Percentiles rank a stretch among this genome's conserved stretches.
These are phyloP conservation scores for Cyprinodon brontotheroides DNA, from an alignment of 2,113 vertebrate species.

Conservation along the genomic window DNA sequence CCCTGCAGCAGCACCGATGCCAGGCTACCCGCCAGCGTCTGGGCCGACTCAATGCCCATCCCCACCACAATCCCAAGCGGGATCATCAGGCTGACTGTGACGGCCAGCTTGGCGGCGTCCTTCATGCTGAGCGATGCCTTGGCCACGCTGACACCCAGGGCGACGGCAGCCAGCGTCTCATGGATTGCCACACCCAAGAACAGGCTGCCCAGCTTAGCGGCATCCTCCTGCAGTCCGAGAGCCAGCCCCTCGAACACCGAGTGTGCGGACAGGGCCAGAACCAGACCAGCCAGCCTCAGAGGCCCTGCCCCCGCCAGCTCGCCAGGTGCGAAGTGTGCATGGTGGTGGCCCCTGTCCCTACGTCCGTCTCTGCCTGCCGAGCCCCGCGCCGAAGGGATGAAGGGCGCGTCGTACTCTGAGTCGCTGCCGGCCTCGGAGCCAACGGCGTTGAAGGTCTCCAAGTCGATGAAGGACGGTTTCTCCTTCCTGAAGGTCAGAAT, in stretches of 20 bases:
- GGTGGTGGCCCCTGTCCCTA: slow-evolving; percentile 53
- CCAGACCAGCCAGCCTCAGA: slow-evolving; percentile 85
- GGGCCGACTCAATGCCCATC: slow-evolving; percentile 85
- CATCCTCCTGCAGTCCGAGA: slow-evolving; percentile 90
- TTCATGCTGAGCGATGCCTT: slow-evolving; percentile 77
- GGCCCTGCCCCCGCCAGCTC: slow-evolving; percentile 81
- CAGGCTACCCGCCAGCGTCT: slow-evolving; percentile 74
- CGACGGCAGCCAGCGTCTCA: slow-evolving; percentile 87
- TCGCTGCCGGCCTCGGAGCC: slow-evolving; percentile 90
- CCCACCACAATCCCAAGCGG: slow-evolving; percentile 86
- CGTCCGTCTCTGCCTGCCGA: neutral
- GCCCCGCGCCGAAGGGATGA: slow-evolving; percentile 70
- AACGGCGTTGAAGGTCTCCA: slow-evolving; percentile 90
- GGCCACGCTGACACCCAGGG: slow-evolving; percentile 88
- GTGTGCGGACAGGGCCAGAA: slow-evolving; percentile 87
- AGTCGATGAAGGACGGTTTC: slow-evolving; percentile 89
- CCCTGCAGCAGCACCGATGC: slow-evolving; percentile 88
- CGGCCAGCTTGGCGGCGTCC: slow-evolving; percentile 84
- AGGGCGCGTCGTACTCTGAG: slow-evolving; percentile 92
- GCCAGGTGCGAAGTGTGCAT: slow-evolving; percentile 72
- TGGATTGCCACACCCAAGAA: slow-evolving; percentile 90
- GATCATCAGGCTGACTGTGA: slow-evolving; percentile 87
- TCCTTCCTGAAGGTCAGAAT: slow-evolving; percentile 89
- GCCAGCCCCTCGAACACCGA: slow-evolving; percentile 92
- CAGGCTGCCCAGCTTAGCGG: slow-evolving; percentile 79